phyloP scores from a whole-genome alignment of 2,113 vertebrate genomes.

The Calonectris borealis region DNA sequence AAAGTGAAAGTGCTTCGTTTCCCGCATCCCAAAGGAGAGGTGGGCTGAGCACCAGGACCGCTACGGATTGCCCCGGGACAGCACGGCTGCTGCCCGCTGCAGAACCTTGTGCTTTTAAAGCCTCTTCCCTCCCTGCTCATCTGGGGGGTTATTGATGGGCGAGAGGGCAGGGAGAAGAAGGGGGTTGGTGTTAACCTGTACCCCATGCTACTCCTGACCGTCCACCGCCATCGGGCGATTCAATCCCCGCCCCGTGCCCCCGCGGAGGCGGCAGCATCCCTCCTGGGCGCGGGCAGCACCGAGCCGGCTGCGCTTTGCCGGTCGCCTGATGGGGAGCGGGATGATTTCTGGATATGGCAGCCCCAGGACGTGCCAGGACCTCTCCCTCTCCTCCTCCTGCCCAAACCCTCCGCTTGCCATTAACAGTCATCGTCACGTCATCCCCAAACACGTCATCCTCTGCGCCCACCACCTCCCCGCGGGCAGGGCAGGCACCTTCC shows the following conservation, averaged over 20 bases:
- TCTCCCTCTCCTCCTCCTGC: neutral
- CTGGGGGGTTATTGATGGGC: neutral
- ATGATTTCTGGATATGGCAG: neutral
- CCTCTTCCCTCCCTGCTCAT: neutral
- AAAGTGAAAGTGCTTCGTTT: neutral
- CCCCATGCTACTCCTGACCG: fast-evolving
- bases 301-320: fast-evolving
- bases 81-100: neutral
- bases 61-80: fast-evolving
- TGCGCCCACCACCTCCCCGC: fast-evolving
- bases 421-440: neutral
- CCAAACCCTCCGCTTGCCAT: neutral
- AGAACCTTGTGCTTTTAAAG: neutral
- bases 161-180: neutral
- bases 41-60: neutral
- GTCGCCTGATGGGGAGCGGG: fast-evolving
- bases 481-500: neutral
- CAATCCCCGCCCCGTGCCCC: fast-evolving
- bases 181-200: neutral
- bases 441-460: neutral
- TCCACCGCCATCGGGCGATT: fast-evolving
- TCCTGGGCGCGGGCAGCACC: neutral
- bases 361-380: neutral
- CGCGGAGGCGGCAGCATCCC: neutral
- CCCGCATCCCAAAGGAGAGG: neutral